Evolutionary conservation across 1,140 invertebrate genomes (phyloP).

Genomic region (Archegozetes longisetosus): DNA sequence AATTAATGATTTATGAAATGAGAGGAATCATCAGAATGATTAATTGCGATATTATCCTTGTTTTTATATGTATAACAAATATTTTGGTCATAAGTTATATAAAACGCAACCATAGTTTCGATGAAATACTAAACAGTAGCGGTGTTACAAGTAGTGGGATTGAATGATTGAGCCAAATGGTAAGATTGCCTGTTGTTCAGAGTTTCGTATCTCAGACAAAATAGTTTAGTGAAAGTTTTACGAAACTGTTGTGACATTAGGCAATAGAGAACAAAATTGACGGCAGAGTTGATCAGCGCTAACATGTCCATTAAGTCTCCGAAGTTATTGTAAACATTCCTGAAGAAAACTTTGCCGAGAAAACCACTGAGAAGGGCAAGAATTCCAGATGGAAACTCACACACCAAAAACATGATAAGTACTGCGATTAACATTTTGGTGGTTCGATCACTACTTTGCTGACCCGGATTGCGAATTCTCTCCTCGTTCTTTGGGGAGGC

Average conservation of each 20-base stretch:
- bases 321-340: slow-evolving; percentile 53
- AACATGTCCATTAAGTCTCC: slow-evolving; percentile 69
- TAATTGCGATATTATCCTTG: no score
- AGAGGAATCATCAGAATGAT: no score
- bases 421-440: slow-evolving; percentile 79
- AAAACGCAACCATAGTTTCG: no score
- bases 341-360: slow-evolving; percentile 51
- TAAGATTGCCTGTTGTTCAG: background rate
- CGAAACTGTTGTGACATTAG: slow-evolving; percentile 85
- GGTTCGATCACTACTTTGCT: slow-evolving; percentile 37
- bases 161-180: background rate
- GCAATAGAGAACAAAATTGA: slow-evolving; percentile 88
- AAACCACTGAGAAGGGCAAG: slow-evolving; percentile 56
- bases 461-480: background rate
- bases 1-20: no score
- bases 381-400: slow-evolving; percentile 58
- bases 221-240: slow-evolving; percentile 51
- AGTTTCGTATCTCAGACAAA: slow-evolving; percentile 3
- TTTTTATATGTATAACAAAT: no score
- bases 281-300: slow-evolving; percentile 73
- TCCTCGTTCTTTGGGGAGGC: background rate
- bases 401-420: slow-evolving; percentile 37
- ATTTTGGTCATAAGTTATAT: no score
- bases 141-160: background rate
- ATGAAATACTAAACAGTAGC: background rate